phyloP scores from a whole-genome alignment of 2,113 vertebrate genomes.

The Nicator chloris region DNA sequence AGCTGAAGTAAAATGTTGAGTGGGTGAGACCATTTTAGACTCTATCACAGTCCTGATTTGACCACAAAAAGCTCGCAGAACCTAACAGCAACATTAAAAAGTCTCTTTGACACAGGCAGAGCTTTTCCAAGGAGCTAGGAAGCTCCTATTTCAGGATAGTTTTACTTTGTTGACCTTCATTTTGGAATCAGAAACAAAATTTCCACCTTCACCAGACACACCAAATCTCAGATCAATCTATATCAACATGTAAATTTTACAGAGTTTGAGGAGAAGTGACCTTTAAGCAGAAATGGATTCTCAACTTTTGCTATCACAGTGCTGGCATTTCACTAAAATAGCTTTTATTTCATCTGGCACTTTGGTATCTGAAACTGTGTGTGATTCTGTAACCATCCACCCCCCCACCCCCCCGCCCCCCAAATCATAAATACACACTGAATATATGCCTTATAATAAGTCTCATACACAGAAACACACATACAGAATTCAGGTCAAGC shows the following conservation, averaged over 20 bases:
- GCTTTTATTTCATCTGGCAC: not conserved
- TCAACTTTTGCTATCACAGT: not conserved
- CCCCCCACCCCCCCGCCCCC: too few species aligned
- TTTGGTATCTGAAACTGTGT: not conserved
- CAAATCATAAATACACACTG: not conserved
- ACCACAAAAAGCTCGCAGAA: not conserved
- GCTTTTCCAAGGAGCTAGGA: not conserved
- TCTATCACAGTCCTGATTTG: not conserved
- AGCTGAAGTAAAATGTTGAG: not conserved
- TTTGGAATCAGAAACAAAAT: not conserved
- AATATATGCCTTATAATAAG: not conserved
- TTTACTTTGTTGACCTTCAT: not conserved
- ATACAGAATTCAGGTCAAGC: not conserved
- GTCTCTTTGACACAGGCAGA: not conserved
- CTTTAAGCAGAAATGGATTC: slow-evolving; percentile 22
- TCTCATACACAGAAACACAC: not conserved
- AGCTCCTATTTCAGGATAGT: not conserved
- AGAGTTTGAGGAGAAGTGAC: not conserved
- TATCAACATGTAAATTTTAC: slow-evolving; percentile 8
- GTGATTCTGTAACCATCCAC: not conserved
- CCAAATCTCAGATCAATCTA: not conserved
- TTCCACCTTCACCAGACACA: not conserved
- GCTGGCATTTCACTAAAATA: not conserved
- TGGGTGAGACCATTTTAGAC: not conserved
- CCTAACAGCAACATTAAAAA: not conserved